Evolutionary conservation across 2,888 invertebrate species (phyloP), one percentile per base, ranked within the genome.

Genomic region (Dendrolimus houi): DNA sequence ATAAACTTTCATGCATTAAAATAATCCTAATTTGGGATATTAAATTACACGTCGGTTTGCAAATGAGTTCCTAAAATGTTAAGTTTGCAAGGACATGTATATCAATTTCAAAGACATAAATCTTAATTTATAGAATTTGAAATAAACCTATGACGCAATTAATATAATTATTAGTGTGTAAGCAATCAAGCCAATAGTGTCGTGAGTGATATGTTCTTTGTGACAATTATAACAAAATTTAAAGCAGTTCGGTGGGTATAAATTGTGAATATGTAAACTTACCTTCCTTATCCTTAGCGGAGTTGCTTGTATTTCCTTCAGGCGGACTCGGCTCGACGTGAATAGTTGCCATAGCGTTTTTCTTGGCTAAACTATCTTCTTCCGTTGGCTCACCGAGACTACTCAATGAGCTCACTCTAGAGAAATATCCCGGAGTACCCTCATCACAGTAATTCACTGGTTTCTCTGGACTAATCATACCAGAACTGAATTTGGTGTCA

Each of bases 381-480:
- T 89, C 89, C 0, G 87, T 87, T 1, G 92, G 89, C 62, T 93
- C 93, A 0, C 87, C 90, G 12, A 93, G 77, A 61, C 93, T 93
- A 70, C 93, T 93, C 56, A 93, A 69, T 0, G 93, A 93, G 67
- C 93, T 93, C 53, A 93, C 92, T 9, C 93, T 85, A 7, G 96
- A 96, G 73, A 94, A 96, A 78, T 93, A 94, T 0, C 95, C 95
- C 0, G 97, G 96, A 0, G 97, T 97, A 1, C 96, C 97, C 76
- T 97, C 96, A 63, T 97, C 96, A 70, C 96, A 96, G 77, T 97
- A 97, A 72, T 94, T 95, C 7, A 95, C 92, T 0, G 95, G 94
- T 70, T 95, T 96, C 68, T 96, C 96, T 0, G 96, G 95, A 41
- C 94, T 95, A 71, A 94, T 93, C 70, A 94, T 92, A 0, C 94